Evolutionary conservation across 2,797 vertebrate species (phyloP), one percentile per base, ranked within the genome.

Genomic region (Pangasius sanitwongsei): DNA sequence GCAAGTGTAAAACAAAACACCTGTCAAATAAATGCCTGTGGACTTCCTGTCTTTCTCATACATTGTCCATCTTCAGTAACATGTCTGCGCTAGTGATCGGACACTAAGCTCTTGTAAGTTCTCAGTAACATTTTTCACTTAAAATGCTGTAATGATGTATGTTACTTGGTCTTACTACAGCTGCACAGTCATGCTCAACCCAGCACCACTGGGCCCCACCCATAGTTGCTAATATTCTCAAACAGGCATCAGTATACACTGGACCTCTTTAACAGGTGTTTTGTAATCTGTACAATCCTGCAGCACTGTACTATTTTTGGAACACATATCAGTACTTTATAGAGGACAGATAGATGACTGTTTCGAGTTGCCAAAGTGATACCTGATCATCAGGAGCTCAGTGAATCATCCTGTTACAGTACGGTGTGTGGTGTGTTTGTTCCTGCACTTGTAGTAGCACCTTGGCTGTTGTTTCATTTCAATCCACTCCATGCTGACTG

Each of bases 321-420:
- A 93, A 93, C 92, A 92, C 91, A 93, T 87, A 65, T 88, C 87
- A 87, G 92, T 83, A 89, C 92, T 95, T 91, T 88, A 91, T 83
- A 69, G 57, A 88, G 37, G 72, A 84, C 41, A 80, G 44, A 86
- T 87, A 93, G 94, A 91, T 90, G 87, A 77, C 89, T 90, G 95
- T 96, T 96, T 93, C 90, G 92, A 96, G 97, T 96, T 97, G 97
- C 97, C 97, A 97, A 97, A 98, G 97, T 97, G 95, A 96, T 91
- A 65, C 93, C 75, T 92, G 93, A 91, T 92, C 16, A 90, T 90
- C 69, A 91, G 93, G 93, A 92, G 94, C 91, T 92, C 86, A 91
- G 88, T 87, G 91, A 90, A 90, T 93, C 93, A 93, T 70, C 85
- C 85, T 78, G 90, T 91, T 89, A 74, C 93, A 93, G 93, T 92